Conservation (phyloP, 1,140 invertebrate species). For the Grapholita molesta region DNA sequence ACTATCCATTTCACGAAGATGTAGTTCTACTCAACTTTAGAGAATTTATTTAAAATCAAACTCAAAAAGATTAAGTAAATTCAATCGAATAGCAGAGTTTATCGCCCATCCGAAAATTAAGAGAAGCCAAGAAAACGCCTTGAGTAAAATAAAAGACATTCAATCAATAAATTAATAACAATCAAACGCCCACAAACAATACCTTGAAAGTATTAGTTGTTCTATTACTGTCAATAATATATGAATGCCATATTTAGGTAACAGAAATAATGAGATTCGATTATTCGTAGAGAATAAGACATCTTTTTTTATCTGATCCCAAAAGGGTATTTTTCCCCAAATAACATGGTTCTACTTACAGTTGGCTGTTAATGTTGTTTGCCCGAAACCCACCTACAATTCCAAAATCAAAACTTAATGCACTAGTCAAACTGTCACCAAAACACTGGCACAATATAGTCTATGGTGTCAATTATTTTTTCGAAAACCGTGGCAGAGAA, state of each 20-base stretch:
- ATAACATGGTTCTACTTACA: constrained; percentile 46
- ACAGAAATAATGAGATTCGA: too few relatives aligned
- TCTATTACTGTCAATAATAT: too few relatives aligned
- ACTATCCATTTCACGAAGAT: too few relatives aligned
- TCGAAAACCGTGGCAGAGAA: constrained; percentile 2
- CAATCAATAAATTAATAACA: constrained; percentile 8
- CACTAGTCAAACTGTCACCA: constrained; percentile 33
- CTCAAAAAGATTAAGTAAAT: background rate
- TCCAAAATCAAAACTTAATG: constrained; percentile 21
- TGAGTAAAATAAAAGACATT: background rate
- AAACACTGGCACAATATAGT: constrained; percentile 33
- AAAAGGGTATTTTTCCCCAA: constrained; percentile 24
- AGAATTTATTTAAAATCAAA: too few relatives aligned
- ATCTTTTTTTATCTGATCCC: constrained; percentile 7
- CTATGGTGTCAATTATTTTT: constrained; percentile 32
- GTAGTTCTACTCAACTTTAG: too few relatives aligned
- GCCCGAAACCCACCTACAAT: constrained; percentile 28
- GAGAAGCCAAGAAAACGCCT: constrained; percentile 6
- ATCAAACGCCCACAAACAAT: constrained; percentile 22
- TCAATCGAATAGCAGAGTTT: background rate
- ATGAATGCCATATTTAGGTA: too few relatives aligned
- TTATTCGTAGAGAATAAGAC: background rate
- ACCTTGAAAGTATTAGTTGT: constrained; percentile 22
- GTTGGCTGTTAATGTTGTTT: constrained; percentile 36
- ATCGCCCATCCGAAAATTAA: background rate